Evolutionary conservation across 1,140 invertebrate species (phyloP), one percentile per base, ranked within the genome.

Genomic region (Meloidogyne chitwoodi): DNA sequence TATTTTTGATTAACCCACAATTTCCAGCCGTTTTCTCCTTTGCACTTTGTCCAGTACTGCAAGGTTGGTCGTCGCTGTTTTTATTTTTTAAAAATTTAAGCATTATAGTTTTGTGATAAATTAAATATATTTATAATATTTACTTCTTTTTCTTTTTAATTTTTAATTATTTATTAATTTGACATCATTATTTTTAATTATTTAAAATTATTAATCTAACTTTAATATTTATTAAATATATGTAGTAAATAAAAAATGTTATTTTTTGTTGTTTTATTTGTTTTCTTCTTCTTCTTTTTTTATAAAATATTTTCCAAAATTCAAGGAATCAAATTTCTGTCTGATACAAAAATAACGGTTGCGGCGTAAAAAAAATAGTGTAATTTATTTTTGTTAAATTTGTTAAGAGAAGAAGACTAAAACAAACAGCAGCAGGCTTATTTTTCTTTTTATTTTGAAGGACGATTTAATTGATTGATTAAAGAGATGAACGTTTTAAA

Each of bases 71-170:
- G 68, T 75, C 74, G 26, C 22, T 75, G 27, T 75, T 75, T 61
- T 75, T 75, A 34, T 73, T 73, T 34, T 75, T 75, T 63, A 75
- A 14, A 24, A 75, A 75, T 74, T 75, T 75, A 22, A 75, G 44
- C 74, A 75, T 75, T n/a, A n/a, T n/a, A n/a, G n/a, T 67, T n/a
- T 41, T 16, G 2, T 62, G 11, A 29, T 27, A 0, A 56, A n/a
- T 41, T 41, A 41, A 12, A 41, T 11, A 41, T 56, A 8, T n/a
- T 5, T 22, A n/a, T 1, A n/a, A n/a, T n/a, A n/a, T 48, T 19
- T 19, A 19, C 19, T 29, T 66, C 34, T 29, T 66, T 19, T 66
- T 65, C 1, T 26, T 65, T 10, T 65, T 38, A 5, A 2, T 63
- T 63, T 64, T 31, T 64, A 8, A 6, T 64, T 6, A 64, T 64